Conservation (phyloP, 2,888 invertebrate genomes). For the Megastigmus dorsalis region DNA sequence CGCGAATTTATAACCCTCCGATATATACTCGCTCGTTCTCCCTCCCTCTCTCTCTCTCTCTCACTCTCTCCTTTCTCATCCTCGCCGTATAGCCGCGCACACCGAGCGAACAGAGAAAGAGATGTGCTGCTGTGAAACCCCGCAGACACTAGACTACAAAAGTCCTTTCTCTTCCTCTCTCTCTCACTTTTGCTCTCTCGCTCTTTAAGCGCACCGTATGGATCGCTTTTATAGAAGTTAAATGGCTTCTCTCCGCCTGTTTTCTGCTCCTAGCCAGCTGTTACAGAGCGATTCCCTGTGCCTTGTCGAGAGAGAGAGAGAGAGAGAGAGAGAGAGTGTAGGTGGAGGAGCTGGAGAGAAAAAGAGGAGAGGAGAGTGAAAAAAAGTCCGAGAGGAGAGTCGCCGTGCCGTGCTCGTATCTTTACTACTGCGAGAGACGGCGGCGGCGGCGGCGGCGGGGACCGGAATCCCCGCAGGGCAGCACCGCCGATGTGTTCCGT, state of each 20-base stretch:
- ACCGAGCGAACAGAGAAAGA: no score
- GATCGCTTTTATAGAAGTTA: constrained; percentile 44
- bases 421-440: no score
- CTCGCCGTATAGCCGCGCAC: no score
- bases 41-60: background rate
- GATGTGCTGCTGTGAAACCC: background rate
- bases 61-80: no score
- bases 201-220: constrained; percentile 44
- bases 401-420: constrained; percentile 4
- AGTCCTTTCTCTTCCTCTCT: constrained; percentile 49
- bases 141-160: constrained; percentile 37
- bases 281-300: background rate
- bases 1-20: constrained; percentile 40
- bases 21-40: background rate
- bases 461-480: background rate
- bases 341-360: background rate
- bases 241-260: constrained; percentile 24
- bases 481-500: background rate
- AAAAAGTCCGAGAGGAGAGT: no score
- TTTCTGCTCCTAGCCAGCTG: constrained; percentile 17
- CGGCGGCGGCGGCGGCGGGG: no score
- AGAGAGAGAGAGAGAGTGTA: background rate
- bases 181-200: constrained; percentile 41
- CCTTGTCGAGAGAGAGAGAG: background rate
- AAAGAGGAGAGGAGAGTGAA: background rate